Evolutionary conservation across 2,888 invertebrate species (phyloP).

Genomic region (Chymomyza amoena): DNA sequence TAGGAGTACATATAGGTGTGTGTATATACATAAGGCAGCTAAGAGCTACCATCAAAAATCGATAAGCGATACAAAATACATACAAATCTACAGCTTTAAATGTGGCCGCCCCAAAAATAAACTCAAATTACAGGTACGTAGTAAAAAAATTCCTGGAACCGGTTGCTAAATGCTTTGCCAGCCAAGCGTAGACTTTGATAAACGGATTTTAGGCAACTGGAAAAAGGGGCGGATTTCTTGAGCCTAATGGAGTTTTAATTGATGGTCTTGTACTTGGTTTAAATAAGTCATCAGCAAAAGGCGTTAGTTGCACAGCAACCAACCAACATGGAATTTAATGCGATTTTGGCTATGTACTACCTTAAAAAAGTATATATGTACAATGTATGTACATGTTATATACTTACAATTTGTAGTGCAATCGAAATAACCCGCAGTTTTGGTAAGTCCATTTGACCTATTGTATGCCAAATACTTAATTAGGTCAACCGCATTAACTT

Average conservation of each 20-base stretch:
- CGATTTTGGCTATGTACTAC: neutral
- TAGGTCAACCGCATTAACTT: neutral
- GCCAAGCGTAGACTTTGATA: neutral
- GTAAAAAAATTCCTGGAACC: constrained; percentile 6
- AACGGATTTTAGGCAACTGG: neutral
- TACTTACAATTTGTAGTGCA: neutral
- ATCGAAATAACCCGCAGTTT: neutral
- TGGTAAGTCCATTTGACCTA: neutral
- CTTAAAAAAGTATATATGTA: neutral
- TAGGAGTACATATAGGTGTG: constrained; percentile 19
- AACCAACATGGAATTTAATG: neutral
- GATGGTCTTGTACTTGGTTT: constrained; percentile 40
- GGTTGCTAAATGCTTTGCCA: constrained; percentile 4
- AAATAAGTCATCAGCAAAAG: constrained; percentile 47
- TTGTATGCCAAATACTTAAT: neutral
- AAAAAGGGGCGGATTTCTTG: neutral
- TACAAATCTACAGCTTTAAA: neutral
- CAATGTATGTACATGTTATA: neutral
- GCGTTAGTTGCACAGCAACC: constrained; percentile 5
- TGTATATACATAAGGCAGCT: constrained; percentile 35
- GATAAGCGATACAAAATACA: neutral
- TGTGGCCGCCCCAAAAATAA: constrained; percentile 48
- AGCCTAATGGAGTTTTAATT: constrained; percentile 60
- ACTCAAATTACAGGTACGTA: constrained; percentile 28
- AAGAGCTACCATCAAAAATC: constrained; percentile 16